A percentile compares a stretch with the other conserved stretches of the same genome.
These are phyloP conservation scores for Sisyra terminalis DNA, from an alignment of 2,888 invertebrate species.

Conservation along the genomic window DNA sequence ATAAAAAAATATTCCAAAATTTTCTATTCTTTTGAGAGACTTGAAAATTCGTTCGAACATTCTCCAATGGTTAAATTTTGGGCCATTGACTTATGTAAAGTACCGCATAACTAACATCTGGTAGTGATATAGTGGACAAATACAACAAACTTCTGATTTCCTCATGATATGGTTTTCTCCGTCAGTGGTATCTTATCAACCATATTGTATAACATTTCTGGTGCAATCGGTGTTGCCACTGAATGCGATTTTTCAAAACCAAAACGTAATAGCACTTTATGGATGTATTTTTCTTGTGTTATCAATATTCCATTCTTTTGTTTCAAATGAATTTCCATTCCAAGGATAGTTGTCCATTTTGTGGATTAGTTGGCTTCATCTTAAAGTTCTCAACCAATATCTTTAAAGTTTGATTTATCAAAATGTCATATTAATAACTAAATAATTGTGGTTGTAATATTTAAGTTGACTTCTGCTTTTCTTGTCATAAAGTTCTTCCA, in stretches of 20 bases:
- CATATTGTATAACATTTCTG: slow-evolving; percentile 14
- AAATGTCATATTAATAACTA: too few relatives aligned
- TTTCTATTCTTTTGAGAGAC: background rate
- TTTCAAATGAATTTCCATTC: slow-evolving; percentile 15
- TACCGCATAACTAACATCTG: slow-evolving; percentile 16
- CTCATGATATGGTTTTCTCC: background rate
- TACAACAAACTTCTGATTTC: background rate
- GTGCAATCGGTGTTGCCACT: slow-evolving; percentile 16
- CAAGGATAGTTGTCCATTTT: slow-evolving; percentile 11
- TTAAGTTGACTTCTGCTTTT: too few relatives aligned
- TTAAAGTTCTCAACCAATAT: background rate
- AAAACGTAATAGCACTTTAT: slow-evolving; percentile 14
- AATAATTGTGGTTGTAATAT: too few relatives aligned
- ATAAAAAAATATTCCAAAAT: background rate
- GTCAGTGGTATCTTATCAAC: slow-evolving; percentile 12
- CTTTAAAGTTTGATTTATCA: background rate
- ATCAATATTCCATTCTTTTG: slow-evolving; percentile 15
- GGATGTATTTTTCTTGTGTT: slow-evolving; percentile 15
- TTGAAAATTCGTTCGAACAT: slow-evolving; percentile 11
- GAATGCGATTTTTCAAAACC: slow-evolving; percentile 11
- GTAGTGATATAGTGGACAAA: slow-evolving; percentile 14
- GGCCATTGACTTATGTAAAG: slow-evolving; percentile 12
- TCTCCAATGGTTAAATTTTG: background rate
- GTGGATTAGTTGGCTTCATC: slow-evolving; percentile 1
- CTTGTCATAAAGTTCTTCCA: too few relatives aligned